Base-by-base conservation (phyloP, 2,888 invertebrate species). In the Zygaena filipendulae region DNA sequence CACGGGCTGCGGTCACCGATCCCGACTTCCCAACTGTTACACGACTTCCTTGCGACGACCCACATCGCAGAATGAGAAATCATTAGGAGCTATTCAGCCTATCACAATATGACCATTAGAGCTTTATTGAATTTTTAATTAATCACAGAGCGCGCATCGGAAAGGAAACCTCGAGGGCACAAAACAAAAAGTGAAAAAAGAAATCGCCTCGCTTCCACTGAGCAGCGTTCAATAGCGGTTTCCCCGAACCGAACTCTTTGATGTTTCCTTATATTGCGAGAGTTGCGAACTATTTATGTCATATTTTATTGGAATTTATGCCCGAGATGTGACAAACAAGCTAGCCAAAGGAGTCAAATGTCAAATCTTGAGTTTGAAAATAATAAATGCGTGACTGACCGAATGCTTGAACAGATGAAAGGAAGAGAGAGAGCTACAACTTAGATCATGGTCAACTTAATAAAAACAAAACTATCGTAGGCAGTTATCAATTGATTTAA, bases 41-140 rank as follows among this genome's bases (percentile, higher is more conserved):
- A 43, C 47, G 57, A 59, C 58, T 67, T 61, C 59, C 59, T 56
- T 49, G 39, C 51, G 45, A 44, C 64, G 63, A 71, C 68, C 71
- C 52, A 71, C 60, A 68, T 67, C 41, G 55, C 58, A 59, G 59
- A 70, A 69, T 61, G 59, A 59, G 54, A 64, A 69, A 74, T 79
- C 74, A 74, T 77, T 79, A 74, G 68, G 63, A 56, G 54, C 71
- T 50, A 75, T 79, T 77, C 72, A 75, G 59, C 45, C 57, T 60
- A 63, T 64, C 62, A 74, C 70, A 74, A 72, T 75, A 62, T 69
- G 59, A 62, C 64, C 64, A 59, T 69, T 68, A 68, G 62, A 54
- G 54, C 39, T 48, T 56, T 50, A 60, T 64, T 66, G 56, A 63
- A 51, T 66, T 66, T 70, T 69, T 67, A 69, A 70, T 70, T 70